These are phyloP conservation scores for Lacerta agilis DNA, from an alignment of 2,797 vertebrate species.

Conservation along the genomic window DNA sequence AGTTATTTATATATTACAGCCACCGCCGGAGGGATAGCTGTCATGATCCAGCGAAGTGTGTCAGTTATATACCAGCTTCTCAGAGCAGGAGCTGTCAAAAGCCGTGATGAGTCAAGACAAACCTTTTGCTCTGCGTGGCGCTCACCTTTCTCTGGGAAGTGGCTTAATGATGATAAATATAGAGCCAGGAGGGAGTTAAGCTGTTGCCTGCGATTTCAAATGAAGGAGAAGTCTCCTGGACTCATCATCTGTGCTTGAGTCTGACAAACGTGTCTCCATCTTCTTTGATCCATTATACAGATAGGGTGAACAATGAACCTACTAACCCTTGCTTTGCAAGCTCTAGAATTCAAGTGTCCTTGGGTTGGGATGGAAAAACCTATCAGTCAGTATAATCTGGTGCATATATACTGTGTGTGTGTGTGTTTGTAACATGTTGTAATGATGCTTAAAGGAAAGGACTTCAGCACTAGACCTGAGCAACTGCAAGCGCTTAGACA, in stretches of 20 bases:
- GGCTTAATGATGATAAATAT: constrained; percentile 19
- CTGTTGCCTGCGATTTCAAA: background rate
- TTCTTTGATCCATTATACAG: background rate
- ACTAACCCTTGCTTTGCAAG: background rate
- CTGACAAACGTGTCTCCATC: background rate
- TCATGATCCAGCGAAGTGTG: constrained; percentile 12
- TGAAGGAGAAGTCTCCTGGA: background rate
- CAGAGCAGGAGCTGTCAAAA: constrained; percentile 11
- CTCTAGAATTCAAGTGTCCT: background rate
- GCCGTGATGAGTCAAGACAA: background rate
- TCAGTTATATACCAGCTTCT: constrained; percentile 23
- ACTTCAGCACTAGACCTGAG: background rate
- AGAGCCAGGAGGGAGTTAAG: constrained; percentile 16
- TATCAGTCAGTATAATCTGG: background rate
- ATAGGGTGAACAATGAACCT: background rate
- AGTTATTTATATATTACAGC: constrained; percentile 24
- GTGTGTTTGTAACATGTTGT: too few relatives aligned
- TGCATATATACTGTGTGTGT: background rate
- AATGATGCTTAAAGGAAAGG: constrained; percentile 4
- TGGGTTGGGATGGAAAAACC: background rate
- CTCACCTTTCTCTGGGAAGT: constrained; percentile 5
- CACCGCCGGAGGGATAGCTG: constrained; percentile 6
- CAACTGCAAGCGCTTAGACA: background rate
- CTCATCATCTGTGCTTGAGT: background rate
- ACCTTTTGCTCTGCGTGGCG: background rate